These are phyloP conservation scores for Acanthiza pusilla DNA, from an alignment of 2,797 vertebrate genomes.

Conservation along the genomic window DNA sequence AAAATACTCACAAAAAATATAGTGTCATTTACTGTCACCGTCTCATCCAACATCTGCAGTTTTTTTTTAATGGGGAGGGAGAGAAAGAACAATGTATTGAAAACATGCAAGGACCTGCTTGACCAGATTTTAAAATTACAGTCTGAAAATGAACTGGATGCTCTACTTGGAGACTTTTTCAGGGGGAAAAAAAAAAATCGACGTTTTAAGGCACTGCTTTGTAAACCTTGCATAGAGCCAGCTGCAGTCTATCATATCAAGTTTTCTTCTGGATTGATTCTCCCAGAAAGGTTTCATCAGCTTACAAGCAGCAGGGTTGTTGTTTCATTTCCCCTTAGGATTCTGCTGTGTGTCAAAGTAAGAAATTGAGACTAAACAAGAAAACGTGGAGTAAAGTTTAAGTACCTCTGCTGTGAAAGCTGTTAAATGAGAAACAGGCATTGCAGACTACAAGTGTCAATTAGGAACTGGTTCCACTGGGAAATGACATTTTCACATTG, in stretches of 20 bases:
- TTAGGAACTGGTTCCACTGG: constrained; percentile 22
- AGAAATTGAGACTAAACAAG: constrained; percentile 53
- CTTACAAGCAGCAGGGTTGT: constrained; percentile 1
- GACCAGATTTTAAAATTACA: not conserved
- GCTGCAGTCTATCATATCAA: not conserved
- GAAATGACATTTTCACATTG: constrained; percentile 34
- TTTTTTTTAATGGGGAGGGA: not conserved
- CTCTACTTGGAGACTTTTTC: not conserved
- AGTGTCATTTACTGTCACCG: not conserved
- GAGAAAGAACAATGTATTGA: not conserved
- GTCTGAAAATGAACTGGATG: not conserved
- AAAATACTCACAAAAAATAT: not conserved
- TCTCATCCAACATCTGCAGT: not conserved
- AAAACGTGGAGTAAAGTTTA: constrained; percentile 22
- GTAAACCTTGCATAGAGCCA: not conserved
- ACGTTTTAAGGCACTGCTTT: not conserved
- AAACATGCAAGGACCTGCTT: not conserved
- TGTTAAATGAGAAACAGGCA: constrained; percentile 46
- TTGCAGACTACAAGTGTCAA: constrained; percentile 18
- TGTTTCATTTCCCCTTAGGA: constrained; percentile 34
- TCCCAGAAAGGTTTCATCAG: constrained; percentile 40
- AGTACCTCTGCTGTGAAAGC: not conserved
- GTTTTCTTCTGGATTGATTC: constrained; percentile 38
- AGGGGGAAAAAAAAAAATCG: not conserved
- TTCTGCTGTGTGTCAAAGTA: constrained; percentile 15